Conservation (phyloP, 2,888 invertebrate species). For the Junonia oenone region DNA sequence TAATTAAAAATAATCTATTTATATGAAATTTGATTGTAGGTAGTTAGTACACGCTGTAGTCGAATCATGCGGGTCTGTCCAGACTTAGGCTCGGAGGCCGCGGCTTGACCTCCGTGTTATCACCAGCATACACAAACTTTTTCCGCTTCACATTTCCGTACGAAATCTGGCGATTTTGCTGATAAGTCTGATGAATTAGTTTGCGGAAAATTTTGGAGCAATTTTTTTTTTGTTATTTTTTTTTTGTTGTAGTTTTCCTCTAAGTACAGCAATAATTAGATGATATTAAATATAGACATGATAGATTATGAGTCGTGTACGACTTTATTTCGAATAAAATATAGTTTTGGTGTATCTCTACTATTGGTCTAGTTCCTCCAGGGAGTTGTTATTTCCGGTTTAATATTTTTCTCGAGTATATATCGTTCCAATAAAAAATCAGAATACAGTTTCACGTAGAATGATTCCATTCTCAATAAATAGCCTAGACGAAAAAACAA, state of each 20-base stretch:
- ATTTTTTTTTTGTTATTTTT: background rate
- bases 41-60: background rate
- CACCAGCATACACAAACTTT: conserved; percentile 33
- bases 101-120: conserved; percentile 40
- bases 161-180: background rate
- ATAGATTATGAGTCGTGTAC: too few relatives aligned
- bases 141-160: conserved; percentile 40
- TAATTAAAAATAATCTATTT: too few relatives aligned
- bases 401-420: too few relatives aligned
- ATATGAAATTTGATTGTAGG: background rate
- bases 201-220: background rate
- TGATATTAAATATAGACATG: background rate
- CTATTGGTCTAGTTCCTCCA: too few relatives aligned
- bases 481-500: too few relatives aligned
- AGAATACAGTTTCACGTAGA: too few relatives aligned
- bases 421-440: too few relatives aligned
- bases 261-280: too few relatives aligned
- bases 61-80: conserved; percentile 39
- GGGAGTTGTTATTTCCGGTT: too few relatives aligned
- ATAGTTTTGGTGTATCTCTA: too few relatives aligned
- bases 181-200: background rate
- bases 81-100: conserved; percentile 44
- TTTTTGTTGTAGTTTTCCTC: background rate
- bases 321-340: too few relatives aligned
- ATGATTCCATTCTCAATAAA: too few relatives aligned